Base-by-base conservation (phyloP, 2,888 invertebrate species). In the Trichopoda pennipes region DNA sequence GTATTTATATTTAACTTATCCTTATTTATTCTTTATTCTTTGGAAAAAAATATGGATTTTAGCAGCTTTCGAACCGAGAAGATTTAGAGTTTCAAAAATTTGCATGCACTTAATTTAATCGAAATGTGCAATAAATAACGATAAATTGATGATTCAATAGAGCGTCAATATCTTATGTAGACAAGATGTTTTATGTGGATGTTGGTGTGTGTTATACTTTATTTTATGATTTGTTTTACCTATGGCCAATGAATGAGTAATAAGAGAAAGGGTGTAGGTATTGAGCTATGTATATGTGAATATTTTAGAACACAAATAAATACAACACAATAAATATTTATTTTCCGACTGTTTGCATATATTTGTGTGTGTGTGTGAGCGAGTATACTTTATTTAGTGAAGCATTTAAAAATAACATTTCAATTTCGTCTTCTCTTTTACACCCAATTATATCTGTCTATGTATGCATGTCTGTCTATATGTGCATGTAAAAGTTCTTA, bases 61-160 rank as follows among this genome's bases (percentile, higher is more conserved):
- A 21, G 23, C 47, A 44, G 12, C 38, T 49, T 12, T 38, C 38
- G 1, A 38, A 61, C 38, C 16, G 10, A 19, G 60, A 68, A 61
- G 61, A 74, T 73, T 55, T 32, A 60, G 28, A 58, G n/a, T n/a
- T n/a, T n/a, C 17, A 19, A 78, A 51, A 23, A 58, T 73, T 60
- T 19, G 17, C 53, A 47, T 53, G 56, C 55, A 76, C 44, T 63
- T 70, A 53, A 70, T 75, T 76, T 28, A 55, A 63, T 47, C 42
- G 19, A 63, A 47, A 58, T 55, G 56, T 60, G 38, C 35, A 28
- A 8, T n/a, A 66, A 66, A 70, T 75, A 42, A 75, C 74, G 28
- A 78, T 82, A 82, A 75, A 82, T 82, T 82, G 74, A 78, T 70
- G 78, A 70, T 82, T 74, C 75, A 82, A 82, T 75, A 75, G 81